Evolutionary conservation across 2,797 vertebrate genomes (phyloP).

Genomic region (Dryobates pubescens): DNA sequence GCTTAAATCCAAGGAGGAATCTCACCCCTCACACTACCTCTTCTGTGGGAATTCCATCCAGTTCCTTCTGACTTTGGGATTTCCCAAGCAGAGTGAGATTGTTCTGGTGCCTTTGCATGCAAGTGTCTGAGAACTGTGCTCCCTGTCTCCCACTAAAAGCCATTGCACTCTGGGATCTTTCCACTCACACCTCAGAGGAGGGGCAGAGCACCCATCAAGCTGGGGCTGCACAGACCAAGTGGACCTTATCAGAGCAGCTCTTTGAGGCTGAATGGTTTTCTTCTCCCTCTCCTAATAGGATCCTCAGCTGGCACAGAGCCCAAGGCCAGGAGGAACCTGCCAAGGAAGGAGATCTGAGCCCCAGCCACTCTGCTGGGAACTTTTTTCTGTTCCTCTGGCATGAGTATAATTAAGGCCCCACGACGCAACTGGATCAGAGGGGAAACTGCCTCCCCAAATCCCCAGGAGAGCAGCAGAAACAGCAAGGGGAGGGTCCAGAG

Average conservation of each 20-base stretch:
- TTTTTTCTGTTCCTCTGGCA: neutral
- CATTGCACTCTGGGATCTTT: neutral
- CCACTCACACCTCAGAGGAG: neutral
- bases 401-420: neutral
- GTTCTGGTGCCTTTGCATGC: neutral
- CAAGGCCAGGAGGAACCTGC: neutral
- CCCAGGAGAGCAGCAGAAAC: neutral
- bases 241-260: neutral
- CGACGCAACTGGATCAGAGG: slow-evolving; percentile 6
- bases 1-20: neutral
- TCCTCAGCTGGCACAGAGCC: neutral
- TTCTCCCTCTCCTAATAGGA: neutral
- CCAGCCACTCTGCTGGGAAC: fast-evolving
- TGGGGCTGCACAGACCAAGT: neutral
- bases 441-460: neutral
- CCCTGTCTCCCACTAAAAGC: neutral
- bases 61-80: neutral
- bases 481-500: neutral
- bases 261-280: neutral
- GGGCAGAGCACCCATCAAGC: neutral
- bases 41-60: neutral
- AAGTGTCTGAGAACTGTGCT: neutral
- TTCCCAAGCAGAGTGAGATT: neutral
- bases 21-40: neutral
- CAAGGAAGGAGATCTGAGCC: neutral